These are phyloP conservation scores for Acrocephalus scirpaceus DNA, from an alignment of 2,797 vertebrate species.

Conservation along the genomic window DNA sequence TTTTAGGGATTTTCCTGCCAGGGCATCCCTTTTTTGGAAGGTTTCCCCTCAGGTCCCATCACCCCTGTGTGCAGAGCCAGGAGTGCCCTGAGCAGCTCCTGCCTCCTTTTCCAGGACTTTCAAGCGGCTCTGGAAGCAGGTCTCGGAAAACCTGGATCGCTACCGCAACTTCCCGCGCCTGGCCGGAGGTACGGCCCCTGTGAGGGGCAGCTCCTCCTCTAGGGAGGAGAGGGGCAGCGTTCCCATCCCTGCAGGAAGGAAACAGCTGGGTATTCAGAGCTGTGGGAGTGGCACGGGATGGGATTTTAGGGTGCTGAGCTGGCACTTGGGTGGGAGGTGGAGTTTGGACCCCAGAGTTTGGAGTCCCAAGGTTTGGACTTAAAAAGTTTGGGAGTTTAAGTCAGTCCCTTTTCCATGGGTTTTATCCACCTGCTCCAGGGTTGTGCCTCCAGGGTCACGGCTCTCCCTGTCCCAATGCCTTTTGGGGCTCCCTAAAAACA, in stretches of 20 bases:
- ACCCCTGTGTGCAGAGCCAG: background rate
- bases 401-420: background rate
- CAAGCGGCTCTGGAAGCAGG: constrained; percentile 93
- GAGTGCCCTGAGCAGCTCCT: background rate
- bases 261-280: fast-evolving
- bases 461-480: background rate
- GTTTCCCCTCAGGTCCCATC: background rate
- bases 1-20: too few species aligned
- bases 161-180: constrained; percentile 91
- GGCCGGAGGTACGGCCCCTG: constrained; percentile 82
- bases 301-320: background rate
- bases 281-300: fast-evolving
- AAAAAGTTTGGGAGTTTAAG: background rate
- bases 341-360: background rate
- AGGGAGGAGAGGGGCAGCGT: background rate
- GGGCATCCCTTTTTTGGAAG: too few species aligned
- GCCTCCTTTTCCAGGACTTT: constrained; percentile 84
- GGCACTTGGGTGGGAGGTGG: fast-evolving
- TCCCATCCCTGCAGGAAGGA: background rate
- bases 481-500: background rate
- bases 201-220: fast-evolving
- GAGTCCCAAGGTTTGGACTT: too few species aligned
- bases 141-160: constrained; percentile 88
- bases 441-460: fast-evolving
- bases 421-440: background rate